Conservation (phyloP, 2,797 vertebrate species). For the Cynodonichthys magdalenae region DNA sequence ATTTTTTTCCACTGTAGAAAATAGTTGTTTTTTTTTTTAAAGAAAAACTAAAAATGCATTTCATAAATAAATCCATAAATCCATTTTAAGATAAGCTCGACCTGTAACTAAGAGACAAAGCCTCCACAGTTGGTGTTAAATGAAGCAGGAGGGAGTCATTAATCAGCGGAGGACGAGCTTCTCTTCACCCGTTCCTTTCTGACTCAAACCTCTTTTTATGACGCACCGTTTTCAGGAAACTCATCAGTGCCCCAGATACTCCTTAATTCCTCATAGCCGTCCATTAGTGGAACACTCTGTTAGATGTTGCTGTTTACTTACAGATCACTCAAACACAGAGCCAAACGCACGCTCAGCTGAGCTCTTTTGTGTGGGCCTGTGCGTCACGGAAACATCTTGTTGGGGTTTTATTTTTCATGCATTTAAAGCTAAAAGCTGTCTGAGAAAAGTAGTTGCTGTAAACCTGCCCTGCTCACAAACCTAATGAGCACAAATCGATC, state of each 20-base stretch:
- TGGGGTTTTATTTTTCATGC: too few species aligned
- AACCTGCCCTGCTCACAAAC: constrained; percentile 2
- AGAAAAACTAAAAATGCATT: too few species aligned
- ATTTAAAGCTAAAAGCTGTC: neutral
- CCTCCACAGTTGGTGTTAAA: neutral
- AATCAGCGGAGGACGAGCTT: constrained; percentile 33
- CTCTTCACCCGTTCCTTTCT: constrained; percentile 48
- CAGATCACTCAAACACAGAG: constrained; percentile 37
- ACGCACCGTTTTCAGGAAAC: constrained; percentile 5
- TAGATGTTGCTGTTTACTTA: constrained; percentile 29
- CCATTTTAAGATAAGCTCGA: too few species aligned
- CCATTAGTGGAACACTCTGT: constrained; percentile 39
- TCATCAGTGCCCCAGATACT: constrained; percentile 31
- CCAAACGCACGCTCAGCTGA: constrained; percentile 16
- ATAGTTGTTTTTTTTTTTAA: too few species aligned
- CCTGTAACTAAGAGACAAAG: too few species aligned
- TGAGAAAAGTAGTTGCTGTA: neutral
- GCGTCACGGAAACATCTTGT: neutral
- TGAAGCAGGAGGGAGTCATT: constrained; percentile 23
- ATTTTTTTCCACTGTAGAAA: too few species aligned
- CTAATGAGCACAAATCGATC: constrained; percentile 14
- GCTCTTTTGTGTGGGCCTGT: constrained; percentile 15
- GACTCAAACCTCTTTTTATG: constrained; percentile 40
- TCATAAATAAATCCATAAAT: too few species aligned
- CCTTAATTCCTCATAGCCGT: constrained; percentile 51